Evolutionary conservation across 2,797 vertebrate genomes (phyloP).

Genomic region (Psittacula derbiana): DNA sequence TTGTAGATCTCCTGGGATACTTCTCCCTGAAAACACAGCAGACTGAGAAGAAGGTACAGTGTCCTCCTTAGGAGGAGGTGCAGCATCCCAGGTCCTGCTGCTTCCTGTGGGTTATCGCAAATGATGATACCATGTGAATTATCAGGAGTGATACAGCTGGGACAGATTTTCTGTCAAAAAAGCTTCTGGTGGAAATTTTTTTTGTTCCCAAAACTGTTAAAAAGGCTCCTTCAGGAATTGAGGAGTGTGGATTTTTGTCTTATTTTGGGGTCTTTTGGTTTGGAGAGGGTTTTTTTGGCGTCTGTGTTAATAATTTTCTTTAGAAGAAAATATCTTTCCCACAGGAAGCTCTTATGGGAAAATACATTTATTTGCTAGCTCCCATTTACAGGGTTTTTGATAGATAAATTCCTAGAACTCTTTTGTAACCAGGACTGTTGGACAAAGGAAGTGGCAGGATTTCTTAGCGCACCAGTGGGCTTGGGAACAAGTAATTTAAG

Average conservation of each 20-base stretch:
- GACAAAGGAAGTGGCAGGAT: background rate
- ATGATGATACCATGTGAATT: background rate
- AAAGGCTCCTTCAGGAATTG: background rate
- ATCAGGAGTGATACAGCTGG: background rate
- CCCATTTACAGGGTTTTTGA: background rate
- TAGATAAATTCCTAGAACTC: background rate
- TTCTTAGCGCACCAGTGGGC: background rate
- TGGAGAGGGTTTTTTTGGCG: background rate
- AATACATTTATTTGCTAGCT: background rate
- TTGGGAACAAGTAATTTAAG: background rate
- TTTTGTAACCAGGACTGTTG: background rate
- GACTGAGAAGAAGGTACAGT: conserved; percentile 94
- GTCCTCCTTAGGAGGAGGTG: background rate
- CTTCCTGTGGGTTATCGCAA: background rate
- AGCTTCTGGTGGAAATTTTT: background rate
- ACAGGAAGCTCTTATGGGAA: background rate
- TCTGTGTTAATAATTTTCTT: background rate
- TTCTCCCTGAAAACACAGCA: conserved; percentile 98
- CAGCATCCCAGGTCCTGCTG: background rate
- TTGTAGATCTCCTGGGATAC: conserved; percentile 97
- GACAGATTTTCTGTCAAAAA: background rate
- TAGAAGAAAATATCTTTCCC: background rate
- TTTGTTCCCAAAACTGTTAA: background rate
- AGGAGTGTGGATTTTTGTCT: background rate
- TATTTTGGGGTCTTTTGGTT: background rate